phyloP scores from a whole-genome alignment of 2,888 invertebrate species.

The Falcaria lacertinaria region DNA sequence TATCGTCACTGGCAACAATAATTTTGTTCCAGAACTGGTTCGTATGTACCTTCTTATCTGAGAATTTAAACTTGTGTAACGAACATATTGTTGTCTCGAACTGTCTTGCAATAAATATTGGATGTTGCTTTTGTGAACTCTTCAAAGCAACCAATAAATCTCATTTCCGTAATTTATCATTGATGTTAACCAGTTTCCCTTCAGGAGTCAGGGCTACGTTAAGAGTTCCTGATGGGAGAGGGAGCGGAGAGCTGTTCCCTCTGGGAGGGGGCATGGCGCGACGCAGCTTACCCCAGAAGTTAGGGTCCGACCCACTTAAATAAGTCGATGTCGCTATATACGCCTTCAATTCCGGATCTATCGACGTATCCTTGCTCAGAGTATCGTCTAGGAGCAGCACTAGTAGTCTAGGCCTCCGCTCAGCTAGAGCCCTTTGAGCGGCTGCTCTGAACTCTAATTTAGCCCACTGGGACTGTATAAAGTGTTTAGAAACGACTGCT shows the following conservation, averaged over 20 bases:
- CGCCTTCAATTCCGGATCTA: slow-evolving; percentile 65
- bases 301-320: slow-evolving; percentile 87
- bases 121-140: no score
- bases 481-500: slow-evolving; percentile 27
- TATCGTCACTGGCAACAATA: no score
- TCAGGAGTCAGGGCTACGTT: not conserved
- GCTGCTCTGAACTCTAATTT: slow-evolving; percentile 82
- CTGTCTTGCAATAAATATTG: no score
- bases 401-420: slow-evolving; percentile 83
- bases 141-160: no score
- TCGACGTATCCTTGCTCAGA: slow-evolving; percentile 62
- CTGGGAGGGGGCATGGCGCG: slow-evolving; percentile 80
- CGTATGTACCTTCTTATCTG: no score
- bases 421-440: slow-evolving; percentile 46
- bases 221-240: not conserved
- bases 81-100: no score
- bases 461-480: slow-evolving; percentile 73
- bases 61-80: no score
- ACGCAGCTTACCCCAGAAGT: slow-evolving; percentile 88
- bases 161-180: not conserved
- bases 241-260: not conserved
- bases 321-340: slow-evolving; percentile 89
- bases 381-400: slow-evolving; percentile 83
- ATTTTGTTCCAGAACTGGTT: no score
- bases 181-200: not conserved